A percentile compares a stretch with the other conserved stretches of the same genome.
phyloP scores from a whole-genome alignment of 2,888 invertebrate species.

The Hetaerina titia region DNA sequence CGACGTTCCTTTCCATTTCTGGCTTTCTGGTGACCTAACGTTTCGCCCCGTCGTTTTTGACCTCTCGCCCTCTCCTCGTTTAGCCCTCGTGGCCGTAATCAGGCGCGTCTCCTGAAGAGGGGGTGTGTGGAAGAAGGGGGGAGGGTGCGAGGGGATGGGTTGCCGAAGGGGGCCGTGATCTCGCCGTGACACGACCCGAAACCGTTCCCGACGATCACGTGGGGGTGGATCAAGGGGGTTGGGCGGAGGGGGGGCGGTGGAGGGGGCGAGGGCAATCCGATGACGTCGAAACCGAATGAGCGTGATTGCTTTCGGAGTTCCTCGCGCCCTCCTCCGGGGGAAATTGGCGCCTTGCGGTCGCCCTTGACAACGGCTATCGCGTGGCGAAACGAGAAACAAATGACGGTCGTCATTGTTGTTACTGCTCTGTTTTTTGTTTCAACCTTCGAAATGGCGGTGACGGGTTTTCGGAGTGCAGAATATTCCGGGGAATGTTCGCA shows the following conservation, averaged over 20 bases:
- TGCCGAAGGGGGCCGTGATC: not conserved
- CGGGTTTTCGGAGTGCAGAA: not conserved
- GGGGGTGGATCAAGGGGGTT: not conserved
- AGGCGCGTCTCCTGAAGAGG: too few relatives aligned
- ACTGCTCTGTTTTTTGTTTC: not conserved
- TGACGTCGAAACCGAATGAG: not conserved
- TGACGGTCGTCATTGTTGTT: not conserved
- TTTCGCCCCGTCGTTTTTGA: too few relatives aligned
- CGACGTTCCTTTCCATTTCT: too few relatives aligned
- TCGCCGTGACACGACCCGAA: not conserved
- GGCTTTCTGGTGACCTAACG: too few relatives aligned
- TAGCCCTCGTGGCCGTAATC: too few relatives aligned
- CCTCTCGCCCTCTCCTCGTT: too few relatives aligned
- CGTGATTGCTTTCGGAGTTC: not conserved
- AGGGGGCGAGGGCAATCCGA: not conserved
- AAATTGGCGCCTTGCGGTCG: constrained; percentile 1
- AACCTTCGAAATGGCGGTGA: not conserved
- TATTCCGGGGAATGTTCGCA: not conserved
- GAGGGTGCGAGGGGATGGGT: not conserved
- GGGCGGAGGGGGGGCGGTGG: too few relatives aligned
- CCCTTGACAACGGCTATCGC: not conserved
- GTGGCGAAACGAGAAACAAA: not conserved
- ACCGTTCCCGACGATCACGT: not conserved
- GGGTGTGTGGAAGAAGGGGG: not conserved
- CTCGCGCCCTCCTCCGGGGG: not conserved